A percentile compares a stretch with the other conserved stretches of the same genome.
Evolutionary conservation across 2,888 invertebrate genomes (phyloP).

Genomic region (Lordiphosa andalusiaca): DNA sequence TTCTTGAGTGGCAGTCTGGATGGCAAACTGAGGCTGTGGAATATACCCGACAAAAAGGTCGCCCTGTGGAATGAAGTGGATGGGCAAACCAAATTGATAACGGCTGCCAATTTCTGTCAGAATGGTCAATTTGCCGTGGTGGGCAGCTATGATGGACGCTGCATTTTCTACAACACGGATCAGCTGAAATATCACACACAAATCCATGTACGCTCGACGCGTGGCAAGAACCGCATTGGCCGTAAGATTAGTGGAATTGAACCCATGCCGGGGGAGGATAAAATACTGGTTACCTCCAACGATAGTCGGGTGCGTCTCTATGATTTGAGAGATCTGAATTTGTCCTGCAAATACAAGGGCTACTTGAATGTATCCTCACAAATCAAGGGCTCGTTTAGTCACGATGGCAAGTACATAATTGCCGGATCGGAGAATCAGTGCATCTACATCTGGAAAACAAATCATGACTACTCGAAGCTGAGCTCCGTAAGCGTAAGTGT

Average conservation of each 20-base stretch:
- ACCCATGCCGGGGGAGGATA: constrained; percentile 96
- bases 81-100: constrained; percentile 96
- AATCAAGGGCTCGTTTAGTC: constrained; percentile 98
- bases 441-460: constrained; percentile 98
- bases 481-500: constrained; percentile 84
- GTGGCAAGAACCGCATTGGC: constrained; percentile 97
- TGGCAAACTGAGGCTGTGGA: constrained; percentile 99
- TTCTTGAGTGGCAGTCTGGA: constrained; percentile 98
- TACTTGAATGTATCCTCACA: constrained; percentile 97
- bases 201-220: constrained; percentile 95
- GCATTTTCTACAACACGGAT: constrained; percentile 99
- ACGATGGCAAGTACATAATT: constrained; percentile 97
- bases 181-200: constrained; percentile 99
- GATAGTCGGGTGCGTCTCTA: constrained; percentile 98
- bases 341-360: constrained; percentile 97
- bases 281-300: constrained; percentile 97
- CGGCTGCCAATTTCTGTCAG: constrained; percentile 97
- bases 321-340: constrained; percentile 94
- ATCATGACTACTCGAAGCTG: constrained; percentile 97
- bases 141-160: constrained; percentile 98
- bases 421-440: constrained; percentile 99
- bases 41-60: constrained; percentile 99
- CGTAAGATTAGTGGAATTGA: constrained; percentile 98
- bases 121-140: constrained; percentile 99
- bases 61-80: constrained; percentile 98